Conservation (phyloP, 2,888 invertebrate genomes). For the Tachystola acroxantha region DNA sequence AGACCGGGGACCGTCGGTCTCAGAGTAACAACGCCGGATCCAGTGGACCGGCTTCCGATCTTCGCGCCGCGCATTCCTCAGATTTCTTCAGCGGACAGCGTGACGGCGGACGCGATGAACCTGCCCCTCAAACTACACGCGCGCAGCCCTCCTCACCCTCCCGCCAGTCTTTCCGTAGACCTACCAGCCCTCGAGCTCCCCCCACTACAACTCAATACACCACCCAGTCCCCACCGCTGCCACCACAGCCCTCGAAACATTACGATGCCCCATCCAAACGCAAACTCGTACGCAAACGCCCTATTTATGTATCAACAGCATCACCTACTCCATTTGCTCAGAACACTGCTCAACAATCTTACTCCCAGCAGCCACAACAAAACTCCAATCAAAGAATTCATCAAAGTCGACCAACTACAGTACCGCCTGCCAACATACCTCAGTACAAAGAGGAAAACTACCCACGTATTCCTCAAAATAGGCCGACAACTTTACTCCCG, state of each 20-base stretch:
- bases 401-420: constrained; percentile 20
- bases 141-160: constrained; percentile 22
- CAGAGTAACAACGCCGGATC: constrained; percentile 36
- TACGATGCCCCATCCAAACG: constrained; percentile 50
- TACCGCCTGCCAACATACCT: neutral
- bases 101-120: constrained; percentile 66
- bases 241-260: constrained; percentile 32
- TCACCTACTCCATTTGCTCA: constrained; percentile 41
- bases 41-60: constrained; percentile 72
- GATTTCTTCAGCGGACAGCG: constrained; percentile 83
- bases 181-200: constrained; percentile 33
- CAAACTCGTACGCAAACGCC: constrained; percentile 62
- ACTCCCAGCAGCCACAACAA: constrained; percentile 28
- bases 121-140: constrained; percentile 22
- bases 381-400: constrained; percentile 13
- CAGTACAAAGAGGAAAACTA: constrained; percentile 15
- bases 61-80: constrained; percentile 85
- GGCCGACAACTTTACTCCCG: constrained; percentile 27
- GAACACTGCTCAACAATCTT: constrained; percentile 25
- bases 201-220: constrained; percentile 39
- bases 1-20: constrained; percentile 78
- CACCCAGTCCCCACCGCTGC: constrained; percentile 27
- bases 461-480: constrained; percentile 36
- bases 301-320: constrained; percentile 44
- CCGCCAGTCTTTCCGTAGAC: constrained; percentile 38